Percentiles rank a stretch among this genome's conserved stretches.
Evolutionary conservation across 2,113 vertebrate species (phyloP).

Genomic region (Dinomys branickii): DNA sequence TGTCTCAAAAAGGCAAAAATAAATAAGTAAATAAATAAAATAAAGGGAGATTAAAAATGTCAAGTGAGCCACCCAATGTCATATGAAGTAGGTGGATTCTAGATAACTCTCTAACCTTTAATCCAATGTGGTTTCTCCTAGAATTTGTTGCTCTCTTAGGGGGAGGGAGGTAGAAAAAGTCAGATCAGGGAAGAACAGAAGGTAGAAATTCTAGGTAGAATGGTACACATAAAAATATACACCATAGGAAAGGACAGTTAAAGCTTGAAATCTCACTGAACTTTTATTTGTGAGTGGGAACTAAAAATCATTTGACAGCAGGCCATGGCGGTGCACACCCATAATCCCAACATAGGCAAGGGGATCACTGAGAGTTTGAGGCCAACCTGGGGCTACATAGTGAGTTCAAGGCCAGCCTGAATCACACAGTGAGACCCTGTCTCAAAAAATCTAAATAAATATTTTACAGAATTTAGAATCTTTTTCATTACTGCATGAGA

Average conservation of each 20-base stretch:
- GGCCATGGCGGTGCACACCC: background rate
- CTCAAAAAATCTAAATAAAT: background rate
- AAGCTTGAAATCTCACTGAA: background rate
- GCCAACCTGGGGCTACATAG: background rate
- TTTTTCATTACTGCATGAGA: background rate
- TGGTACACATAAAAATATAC: background rate
- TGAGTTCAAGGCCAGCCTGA: background rate
- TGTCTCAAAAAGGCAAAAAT: too few relatives aligned
- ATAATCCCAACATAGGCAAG: background rate
- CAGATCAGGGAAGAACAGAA: conserved; percentile 5
- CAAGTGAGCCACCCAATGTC: background rate
- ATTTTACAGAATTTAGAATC: background rate
- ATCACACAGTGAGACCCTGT: background rate
- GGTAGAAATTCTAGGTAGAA: background rate
- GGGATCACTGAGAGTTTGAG: background rate
- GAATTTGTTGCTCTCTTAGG: background rate
- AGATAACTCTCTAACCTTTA: background rate
- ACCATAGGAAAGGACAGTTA: background rate
- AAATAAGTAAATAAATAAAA: too few relatives aligned
- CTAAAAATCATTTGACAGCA: background rate
- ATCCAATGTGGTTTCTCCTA: background rate
- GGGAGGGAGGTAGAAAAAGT: background rate
- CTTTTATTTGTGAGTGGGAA: background rate
- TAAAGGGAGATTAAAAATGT: background rate
- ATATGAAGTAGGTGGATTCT: background rate